Conservation (phyloP, 2,113 vertebrate species). For the Menidia beryllina region DNA sequence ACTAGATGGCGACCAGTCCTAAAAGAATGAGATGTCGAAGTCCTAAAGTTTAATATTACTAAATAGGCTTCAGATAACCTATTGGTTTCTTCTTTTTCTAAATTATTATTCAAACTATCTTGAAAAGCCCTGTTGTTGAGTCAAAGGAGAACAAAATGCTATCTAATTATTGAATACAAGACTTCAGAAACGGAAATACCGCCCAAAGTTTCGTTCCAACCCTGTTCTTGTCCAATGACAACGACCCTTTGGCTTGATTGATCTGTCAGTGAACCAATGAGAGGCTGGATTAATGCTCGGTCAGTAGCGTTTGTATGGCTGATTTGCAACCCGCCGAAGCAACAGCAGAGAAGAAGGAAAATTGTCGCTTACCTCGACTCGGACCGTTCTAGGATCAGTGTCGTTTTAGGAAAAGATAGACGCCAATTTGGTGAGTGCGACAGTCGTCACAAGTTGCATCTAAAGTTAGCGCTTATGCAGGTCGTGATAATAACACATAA, state of each 20-base stretch:
- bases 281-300: neutral
- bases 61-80: neutral
- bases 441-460: constrained; percentile 63
- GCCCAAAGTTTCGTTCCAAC: neutral
- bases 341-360: constrained; percentile 73
- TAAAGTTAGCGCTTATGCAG: constrained; percentile 5
- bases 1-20: constrained; percentile 12
- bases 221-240: constrained; percentile 35
- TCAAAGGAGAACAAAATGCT: no score
- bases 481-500: neutral
- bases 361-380: constrained; percentile 69
- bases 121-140: no score
- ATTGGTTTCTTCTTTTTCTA: no score
- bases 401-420: constrained; percentile 42
- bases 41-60: neutral
- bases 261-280: constrained; percentile 33
- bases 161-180: neutral
- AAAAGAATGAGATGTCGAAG: no score
- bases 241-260: neutral
- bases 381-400: constrained; percentile 87
- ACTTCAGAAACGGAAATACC: constrained; percentile 37
- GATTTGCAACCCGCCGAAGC: constrained; percentile 82
- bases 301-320: constrained; percentile 56
- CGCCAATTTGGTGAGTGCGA: constrained; percentile 76
- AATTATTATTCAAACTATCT: no score